Percentiles rank a stretch among this genome's conserved stretches.
phyloP scores from a whole-genome alignment of 2,113 vertebrate genomes.

The Triplophysa siluroides region DNA sequence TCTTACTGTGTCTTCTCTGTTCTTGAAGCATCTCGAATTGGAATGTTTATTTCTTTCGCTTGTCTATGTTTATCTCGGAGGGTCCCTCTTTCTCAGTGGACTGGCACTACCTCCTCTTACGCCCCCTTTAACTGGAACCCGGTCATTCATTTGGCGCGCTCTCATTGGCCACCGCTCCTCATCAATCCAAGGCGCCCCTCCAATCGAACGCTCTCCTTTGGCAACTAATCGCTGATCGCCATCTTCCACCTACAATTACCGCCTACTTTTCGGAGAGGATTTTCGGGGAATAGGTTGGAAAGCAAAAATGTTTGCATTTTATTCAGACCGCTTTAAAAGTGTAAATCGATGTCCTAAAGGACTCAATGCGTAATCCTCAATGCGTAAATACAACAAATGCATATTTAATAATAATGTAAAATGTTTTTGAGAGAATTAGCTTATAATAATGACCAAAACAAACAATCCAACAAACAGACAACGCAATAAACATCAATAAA shows the following conservation, averaged over 20 bases:
- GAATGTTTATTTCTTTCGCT: constrained; percentile 73
- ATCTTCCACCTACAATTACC: constrained; percentile 75
- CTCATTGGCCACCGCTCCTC: constrained; percentile 81
- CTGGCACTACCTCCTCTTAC: constrained; percentile 83
- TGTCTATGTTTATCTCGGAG: constrained; percentile 75
- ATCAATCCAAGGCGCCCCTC: constrained; percentile 82
- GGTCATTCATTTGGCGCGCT: constrained; percentile 69
- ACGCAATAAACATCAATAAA: constrained; percentile 5
- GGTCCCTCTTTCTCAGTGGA: constrained; percentile 78
- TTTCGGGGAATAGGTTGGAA: constrained; percentile 57
- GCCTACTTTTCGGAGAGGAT: constrained; percentile 76
- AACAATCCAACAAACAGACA: constrained; percentile 23
- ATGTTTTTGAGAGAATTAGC: background rate
- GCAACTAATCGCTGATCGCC: constrained; percentile 78
- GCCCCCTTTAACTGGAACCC: constrained; percentile 86
- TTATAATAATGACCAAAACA: background rate
- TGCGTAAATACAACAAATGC: background rate
- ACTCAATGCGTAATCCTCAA: constrained; percentile 1
- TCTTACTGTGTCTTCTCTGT: constrained; percentile 70
- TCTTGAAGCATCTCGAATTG: constrained; percentile 72
- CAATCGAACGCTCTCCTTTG: constrained; percentile 70
- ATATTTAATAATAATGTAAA: constrained; percentile 7
- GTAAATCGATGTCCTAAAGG: background rate
- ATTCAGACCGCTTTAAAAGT: constrained; percentile 26
- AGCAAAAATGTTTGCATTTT: constrained; percentile 47